phyloP scores from a whole-genome alignment of 1,140 invertebrate genomes.

The Elysia chlorotica region DNA sequence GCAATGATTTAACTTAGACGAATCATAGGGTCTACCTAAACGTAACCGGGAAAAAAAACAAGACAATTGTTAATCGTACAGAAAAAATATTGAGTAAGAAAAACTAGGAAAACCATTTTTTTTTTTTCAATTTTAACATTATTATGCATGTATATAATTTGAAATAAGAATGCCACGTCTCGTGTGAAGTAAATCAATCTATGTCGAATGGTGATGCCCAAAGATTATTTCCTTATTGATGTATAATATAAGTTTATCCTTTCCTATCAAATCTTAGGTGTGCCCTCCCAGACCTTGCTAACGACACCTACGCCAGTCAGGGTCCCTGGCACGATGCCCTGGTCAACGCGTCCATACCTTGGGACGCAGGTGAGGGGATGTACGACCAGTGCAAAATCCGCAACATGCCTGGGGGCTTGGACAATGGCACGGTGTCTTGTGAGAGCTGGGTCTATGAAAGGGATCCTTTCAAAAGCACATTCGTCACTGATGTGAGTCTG shows the following conservation, averaged over 20 bases:
- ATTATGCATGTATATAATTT: no score
- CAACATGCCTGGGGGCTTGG: background rate
- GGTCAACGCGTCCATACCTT: slow-evolving; percentile 15
- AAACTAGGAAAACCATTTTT: no score
- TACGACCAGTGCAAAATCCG: background rate
- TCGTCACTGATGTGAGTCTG: background rate
- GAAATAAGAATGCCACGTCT: slow-evolving; percentile 84
- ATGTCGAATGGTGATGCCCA: no score
- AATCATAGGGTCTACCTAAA: no score
- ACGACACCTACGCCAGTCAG: slow-evolving; percentile 18
- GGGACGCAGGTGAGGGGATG: background rate
- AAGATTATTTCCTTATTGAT: no score
- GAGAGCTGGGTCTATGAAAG: slow-evolving; percentile 1
- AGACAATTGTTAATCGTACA: no score
- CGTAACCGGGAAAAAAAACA: no score
- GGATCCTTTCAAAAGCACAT: background rate
- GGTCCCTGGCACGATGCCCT: background rate
- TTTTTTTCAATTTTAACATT: no score
- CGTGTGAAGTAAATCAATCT: slow-evolving; percentile 76
- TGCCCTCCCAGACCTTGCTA: slow-evolving; percentile 4
- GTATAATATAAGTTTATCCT: no score
- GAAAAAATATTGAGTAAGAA: no score
- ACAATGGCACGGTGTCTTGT: background rate
- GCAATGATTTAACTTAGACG: slow-evolving; percentile 78
- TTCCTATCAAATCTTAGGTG: no score